Base-by-base conservation (phyloP, 2,888 invertebrate species). In the Busseola fusca region DNA sequence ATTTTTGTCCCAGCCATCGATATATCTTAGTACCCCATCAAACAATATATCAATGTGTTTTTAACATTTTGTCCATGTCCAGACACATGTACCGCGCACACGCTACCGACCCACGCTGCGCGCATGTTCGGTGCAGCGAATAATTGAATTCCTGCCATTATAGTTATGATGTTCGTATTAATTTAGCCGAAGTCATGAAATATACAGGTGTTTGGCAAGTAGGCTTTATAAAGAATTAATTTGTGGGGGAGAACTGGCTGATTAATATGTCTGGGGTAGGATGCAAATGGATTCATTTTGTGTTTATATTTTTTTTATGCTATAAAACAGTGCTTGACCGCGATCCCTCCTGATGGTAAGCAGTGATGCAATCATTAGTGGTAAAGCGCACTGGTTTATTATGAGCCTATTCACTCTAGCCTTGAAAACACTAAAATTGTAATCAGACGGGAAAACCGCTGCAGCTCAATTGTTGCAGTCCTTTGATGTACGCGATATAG, bases 71-170 rank as follows among this genome's bases (percentile, higher is more conserved):
- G 83, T 76, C 64, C 66, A 72, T 75, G 63, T 65, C n/a, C 71
- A 59, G 74, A 83, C 83, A 78, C 77, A 69, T 81, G 83, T 86
- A 76, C 66, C 14, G 54, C 66, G 71, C 76, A 73, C 85, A 86
- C 86, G 86, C 86, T 78, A 86, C 83, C 83, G 78, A 72, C 85
- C 59, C 86, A 85, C 80, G 87, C 86, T 87, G 86, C 54, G 87
- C 75, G 70, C 72, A 78, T 69, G 69, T 67, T 69, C 57, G 63
- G 34, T 58, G 40, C 74, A 37, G 66, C 76, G 74, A 80, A 85
- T 86, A 86, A 86, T 86, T 86, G 83, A 86, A 86, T 85, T 84
- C 85, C 73, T 72, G 71, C 81, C 78, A 86, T 85, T 81, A 83
- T 72, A 76, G 72, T 73, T 78, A 72, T 80, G 85, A 83, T 86